A percentile compares a stretch with the other conserved stretches of the same genome.
Evolutionary conservation across 2,797 vertebrate species (phyloP).

Genomic region (Hippoglossus hippoglossus): DNA sequence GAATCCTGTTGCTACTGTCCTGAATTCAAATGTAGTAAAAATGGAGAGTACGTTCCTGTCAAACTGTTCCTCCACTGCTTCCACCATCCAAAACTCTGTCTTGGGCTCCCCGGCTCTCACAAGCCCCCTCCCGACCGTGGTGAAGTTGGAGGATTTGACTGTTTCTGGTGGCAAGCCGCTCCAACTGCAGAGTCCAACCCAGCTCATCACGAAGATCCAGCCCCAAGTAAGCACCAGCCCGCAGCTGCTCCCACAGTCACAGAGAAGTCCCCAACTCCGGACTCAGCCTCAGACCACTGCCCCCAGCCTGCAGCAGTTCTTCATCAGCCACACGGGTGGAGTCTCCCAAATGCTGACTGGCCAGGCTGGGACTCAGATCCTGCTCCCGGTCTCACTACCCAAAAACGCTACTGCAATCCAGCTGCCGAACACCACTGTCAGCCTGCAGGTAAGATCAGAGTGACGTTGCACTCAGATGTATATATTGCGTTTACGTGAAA

Average conservation of each 20-base stretch:
- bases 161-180: constrained; percentile 60
- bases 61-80: constrained; percentile 66
- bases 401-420: constrained; percentile 87
- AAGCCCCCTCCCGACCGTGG: constrained; percentile 49
- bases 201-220: constrained; percentile 66
- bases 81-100: constrained; percentile 51
- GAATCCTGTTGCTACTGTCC: constrained; percentile 36
- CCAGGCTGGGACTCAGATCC: constrained; percentile 89
- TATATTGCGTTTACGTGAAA: too few relatives aligned
- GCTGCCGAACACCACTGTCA: constrained; percentile 88
- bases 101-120: constrained; percentile 52
- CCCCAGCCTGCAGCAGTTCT: constrained; percentile 79
- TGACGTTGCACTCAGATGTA: too few relatives aligned
- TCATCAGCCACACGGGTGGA: constrained; percentile 85
- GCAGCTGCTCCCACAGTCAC: constrained; percentile 48
- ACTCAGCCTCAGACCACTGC: constrained; percentile 42
- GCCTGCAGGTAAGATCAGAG: constrained; percentile 86
- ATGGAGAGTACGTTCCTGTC: constrained; percentile 60
- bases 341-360: constrained; percentile 88
- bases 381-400: constrained; percentile 92
- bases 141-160: constrained; percentile 89
- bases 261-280: constrained; percentile 65
- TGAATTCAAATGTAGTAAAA: constrained; percentile 63
- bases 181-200: constrained; percentile 64
- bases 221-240: constrained; percentile 45